phyloP scores from a whole-genome alignment of 2,888 invertebrate species.

The Diarsia dahlii region DNA sequence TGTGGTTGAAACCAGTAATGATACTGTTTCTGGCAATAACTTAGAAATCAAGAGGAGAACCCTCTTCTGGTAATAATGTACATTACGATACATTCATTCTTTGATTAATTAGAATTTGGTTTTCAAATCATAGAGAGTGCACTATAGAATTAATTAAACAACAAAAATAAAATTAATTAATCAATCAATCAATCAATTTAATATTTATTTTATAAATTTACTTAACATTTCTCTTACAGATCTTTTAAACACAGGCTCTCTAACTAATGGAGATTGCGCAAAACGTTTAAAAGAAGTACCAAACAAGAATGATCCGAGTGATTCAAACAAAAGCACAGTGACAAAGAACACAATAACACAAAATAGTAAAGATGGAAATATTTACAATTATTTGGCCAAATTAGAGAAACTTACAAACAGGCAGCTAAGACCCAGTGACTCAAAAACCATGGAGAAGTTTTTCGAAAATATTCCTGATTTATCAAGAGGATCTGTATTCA shows the following conservation, averaged over 20 bases:
- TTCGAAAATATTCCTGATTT: slow-evolving; percentile 80
- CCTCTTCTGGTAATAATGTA: slow-evolving; percentile 14
- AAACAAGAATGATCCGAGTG: background rate
- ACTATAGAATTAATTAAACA: background rate
- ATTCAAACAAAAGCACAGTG: slow-evolving; percentile 5
- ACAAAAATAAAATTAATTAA: no score
- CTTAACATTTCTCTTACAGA: background rate
- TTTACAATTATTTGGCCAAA: slow-evolving; percentile 60
- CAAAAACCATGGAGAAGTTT: slow-evolving; percentile 64
- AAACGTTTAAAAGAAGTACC: background rate
- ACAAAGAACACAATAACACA: background rate
- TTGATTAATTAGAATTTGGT: background rate
- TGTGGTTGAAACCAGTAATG: background rate
- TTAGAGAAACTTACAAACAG: slow-evolving; percentile 73
- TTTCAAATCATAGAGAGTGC: background rate
- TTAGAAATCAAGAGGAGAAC: background rate
- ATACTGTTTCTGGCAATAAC: background rate
- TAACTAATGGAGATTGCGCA: slow-evolving; percentile 7
- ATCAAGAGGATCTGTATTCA: slow-evolving; percentile 72
- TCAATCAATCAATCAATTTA: no score
- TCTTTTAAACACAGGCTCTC: slow-evolving; percentile 17
- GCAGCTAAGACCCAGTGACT: slow-evolving; percentile 65
- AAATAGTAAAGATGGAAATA: slow-evolving; percentile 10
- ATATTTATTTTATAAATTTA: no score
- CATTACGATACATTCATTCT: background rate